These are phyloP conservation scores for Hypotaenidia philippensis DNA, from an alignment of 2,797 vertebrate species.

Conservation along the genomic window DNA sequence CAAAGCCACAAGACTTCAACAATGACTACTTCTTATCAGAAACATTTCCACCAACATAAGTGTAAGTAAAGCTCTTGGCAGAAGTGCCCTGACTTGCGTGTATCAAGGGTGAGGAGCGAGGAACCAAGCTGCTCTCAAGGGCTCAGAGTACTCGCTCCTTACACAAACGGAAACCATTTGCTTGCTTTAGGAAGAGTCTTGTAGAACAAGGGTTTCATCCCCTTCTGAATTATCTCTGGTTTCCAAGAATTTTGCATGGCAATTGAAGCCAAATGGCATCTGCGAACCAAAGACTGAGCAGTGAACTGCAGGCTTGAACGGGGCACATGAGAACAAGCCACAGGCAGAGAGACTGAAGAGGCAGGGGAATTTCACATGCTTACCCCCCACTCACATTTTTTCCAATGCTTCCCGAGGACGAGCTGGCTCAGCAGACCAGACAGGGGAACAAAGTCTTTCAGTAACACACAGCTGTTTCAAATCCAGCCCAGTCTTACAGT, in stretches of 20 bases:
- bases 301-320: neutral
- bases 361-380: neutral
- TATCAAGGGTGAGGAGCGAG: neutral
- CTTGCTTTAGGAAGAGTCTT: neutral
- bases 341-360: neutral
- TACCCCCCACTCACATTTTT: neutral
- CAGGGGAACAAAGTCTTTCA: neutral
- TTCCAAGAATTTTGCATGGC: neutral
- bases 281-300: neutral
- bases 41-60: slow-evolving; percentile 44
- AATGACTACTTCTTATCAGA: slow-evolving; percentile 51
- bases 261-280: neutral
- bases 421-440: slow-evolving; percentile 12
- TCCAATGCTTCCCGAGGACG: neutral
- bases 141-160: neutral
- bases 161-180: neutral
- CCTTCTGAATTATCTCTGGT: neutral
- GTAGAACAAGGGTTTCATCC: neutral
- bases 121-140: neutral
- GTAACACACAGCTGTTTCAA: neutral
- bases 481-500: neutral
- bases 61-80: slow-evolving; percentile 60
- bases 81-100: neutral
- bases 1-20: slow-evolving; percentile 16
- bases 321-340: accelerated